Conservation (phyloP, 2,888 invertebrate genomes). For the Athrips mouffetella region DNA sequence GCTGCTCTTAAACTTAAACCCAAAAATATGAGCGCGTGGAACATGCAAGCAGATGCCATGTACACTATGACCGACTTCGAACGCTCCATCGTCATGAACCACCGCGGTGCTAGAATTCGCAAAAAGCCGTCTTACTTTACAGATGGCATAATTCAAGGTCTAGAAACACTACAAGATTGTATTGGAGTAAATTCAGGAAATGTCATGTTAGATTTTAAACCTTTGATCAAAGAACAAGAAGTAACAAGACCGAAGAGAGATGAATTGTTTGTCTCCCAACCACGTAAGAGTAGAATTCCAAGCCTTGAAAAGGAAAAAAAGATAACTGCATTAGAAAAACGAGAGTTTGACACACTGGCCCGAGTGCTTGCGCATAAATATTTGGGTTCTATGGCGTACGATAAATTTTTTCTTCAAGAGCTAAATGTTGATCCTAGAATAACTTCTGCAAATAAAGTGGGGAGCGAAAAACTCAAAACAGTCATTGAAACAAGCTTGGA, state of each 20-base stretch:
- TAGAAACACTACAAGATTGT: conserved; percentile 70
- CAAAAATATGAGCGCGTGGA: conserved; percentile 60
- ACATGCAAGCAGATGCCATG: conserved; percentile 69
- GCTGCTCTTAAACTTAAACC: conserved; percentile 63
- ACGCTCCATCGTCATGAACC: conserved; percentile 67
- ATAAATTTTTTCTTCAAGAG: conserved; percentile 57
- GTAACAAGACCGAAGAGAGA: conserved; percentile 37
- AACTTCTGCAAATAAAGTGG: conserved; percentile 56
- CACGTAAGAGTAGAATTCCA: conserved; percentile 59
- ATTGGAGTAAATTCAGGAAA: conserved; percentile 62
- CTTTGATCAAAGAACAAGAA: conserved; percentile 59
- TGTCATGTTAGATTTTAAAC: conserved; percentile 64
- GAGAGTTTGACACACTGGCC: conserved; percentile 54
- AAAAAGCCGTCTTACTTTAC: conserved; percentile 65
- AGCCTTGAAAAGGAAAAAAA: conserved; percentile 45
- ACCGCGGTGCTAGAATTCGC: conserved; percentile 51
- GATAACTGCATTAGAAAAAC: conserved; percentile 63
- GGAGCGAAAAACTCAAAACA: conserved; percentile 45
- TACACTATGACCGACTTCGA: conserved; percentile 72
- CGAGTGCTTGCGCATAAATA: conserved; percentile 72
- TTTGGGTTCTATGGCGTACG: conserved; percentile 70
- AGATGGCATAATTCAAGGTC: conserved; percentile 66
- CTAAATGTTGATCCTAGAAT: conserved; percentile 54
- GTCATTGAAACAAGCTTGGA: conserved; percentile 53
- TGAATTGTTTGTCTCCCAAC: conserved; percentile 24